Evolutionary conservation across 2,113 vertebrate species (phyloP), one percentile per base, ranked within the genome.

Genomic region (Calyptomena viridis): DNA sequence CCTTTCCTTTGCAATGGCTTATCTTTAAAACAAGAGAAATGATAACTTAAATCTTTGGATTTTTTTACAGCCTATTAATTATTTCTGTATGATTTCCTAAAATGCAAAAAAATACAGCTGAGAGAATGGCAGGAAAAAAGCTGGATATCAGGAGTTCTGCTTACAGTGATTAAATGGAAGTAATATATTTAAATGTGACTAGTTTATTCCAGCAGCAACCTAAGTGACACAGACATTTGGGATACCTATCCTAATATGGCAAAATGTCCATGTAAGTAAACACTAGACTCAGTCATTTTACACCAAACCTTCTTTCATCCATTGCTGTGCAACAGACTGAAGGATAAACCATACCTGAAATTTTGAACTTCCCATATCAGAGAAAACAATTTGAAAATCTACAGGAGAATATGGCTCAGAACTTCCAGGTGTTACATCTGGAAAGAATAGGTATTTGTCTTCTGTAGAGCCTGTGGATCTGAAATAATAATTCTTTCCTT

Each of bases 21-120:
- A 72, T 90, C 88, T 91, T 92, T 89, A 78, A 96, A 96, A 93
- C 37, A 90, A 85, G 66, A 14, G 23, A 80, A 83, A 79, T n/a
- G 4, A 88, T 87, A 89, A 87, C 77, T 58, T 60, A 78, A 39
- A 22, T 68, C 71, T 75, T 84, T 55, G 56, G 53, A 52, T 42
- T 93, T 89, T n/a, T 90, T 95, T 92, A 44, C 81, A 86, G 19
- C 33, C 15, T 82, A 50, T 92, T 93, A 87, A 94, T 91, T 90
- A 76, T 59, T 66, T 91, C 84, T 66, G 18, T 93, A 69, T 72
- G 28, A 91, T 94, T 95, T 95, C 47, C 86, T 82, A 82, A 79
- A 79, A 2, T 91, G 49, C 7, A 62, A 87, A 83, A 89, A 89
- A 89, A 27, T 14, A 21, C 37, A 59, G 23, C 20, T 0, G 0